These are phyloP conservation scores for Ochropacha duplaris DNA, from an alignment of 2,888 invertebrate species.

Conservation along the genomic window DNA sequence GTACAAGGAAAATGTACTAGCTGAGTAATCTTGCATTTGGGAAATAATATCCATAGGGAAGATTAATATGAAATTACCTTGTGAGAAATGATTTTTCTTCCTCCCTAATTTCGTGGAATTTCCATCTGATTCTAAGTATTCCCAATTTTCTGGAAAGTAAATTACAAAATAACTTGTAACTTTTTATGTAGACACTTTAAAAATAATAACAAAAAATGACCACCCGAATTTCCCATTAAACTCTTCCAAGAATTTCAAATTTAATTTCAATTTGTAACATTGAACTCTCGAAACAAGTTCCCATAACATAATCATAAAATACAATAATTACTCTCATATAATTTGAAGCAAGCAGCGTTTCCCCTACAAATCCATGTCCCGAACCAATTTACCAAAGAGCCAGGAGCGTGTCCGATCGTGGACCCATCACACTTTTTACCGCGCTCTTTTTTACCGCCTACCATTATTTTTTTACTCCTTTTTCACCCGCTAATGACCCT, in stretches of 20 bases:
- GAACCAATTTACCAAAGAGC: constrained; percentile 21
- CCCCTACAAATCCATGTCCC: constrained; percentile 20
- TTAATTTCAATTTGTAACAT: constrained; percentile 3
- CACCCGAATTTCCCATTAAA: not conserved
- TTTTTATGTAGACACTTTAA: not conserved
- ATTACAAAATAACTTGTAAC: not conserved
- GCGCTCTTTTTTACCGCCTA: constrained; percentile 10
- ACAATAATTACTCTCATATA: constrained; percentile 4
- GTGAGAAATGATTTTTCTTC: not conserved
- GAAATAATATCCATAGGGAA: not conserved
- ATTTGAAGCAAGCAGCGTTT: constrained; percentile 10
- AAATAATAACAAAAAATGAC: not conserved
- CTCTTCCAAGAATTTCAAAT: not conserved
- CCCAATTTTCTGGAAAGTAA: too few relatives aligned
- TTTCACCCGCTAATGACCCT: constrained; percentile 22
- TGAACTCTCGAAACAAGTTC: constrained; percentile 1
- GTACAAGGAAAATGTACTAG: not conserved
- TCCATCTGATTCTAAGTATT: too few relatives aligned
- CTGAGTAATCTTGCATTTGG: not conserved
- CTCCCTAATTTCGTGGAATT: not conserved
- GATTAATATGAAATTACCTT: not conserved
- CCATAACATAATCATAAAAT: constrained; percentile 1
- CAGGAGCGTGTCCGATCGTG: constrained; percentile 29
- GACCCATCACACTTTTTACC: constrained; percentile 29
- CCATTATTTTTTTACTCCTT: constrained; percentile 9